Percentiles rank a stretch among this genome's conserved stretches.
These are phyloP conservation scores for Ditula angustiorana DNA, from an alignment of 2,888 invertebrate genomes.

Conservation along the genomic window DNA sequence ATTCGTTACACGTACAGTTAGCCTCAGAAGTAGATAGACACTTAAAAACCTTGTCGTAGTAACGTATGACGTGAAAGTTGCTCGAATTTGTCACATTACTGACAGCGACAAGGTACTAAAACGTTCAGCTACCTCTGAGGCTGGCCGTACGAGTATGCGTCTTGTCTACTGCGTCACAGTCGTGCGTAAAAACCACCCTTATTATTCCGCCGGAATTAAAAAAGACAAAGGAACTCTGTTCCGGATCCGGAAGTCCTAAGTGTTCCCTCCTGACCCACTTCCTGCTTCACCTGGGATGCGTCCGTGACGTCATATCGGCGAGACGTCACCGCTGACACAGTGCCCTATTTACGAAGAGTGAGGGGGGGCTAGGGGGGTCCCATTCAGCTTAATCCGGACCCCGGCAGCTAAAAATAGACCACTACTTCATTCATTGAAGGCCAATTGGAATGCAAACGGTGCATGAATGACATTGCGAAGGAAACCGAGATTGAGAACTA, in stretches of 20 bases:
- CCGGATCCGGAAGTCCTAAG: slow-evolving; percentile 1
- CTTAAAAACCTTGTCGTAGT: too few relatives aligned
- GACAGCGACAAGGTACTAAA: too few relatives aligned
- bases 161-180: too few relatives aligned
- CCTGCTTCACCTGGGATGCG: slow-evolving; percentile 40
- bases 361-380: slow-evolving; percentile 59
- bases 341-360: slow-evolving; percentile 66
- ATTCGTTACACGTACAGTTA: too few relatives aligned
- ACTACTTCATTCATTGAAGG: slow-evolving; percentile 76
- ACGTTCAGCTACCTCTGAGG: too few relatives aligned
- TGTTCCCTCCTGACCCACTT: slow-evolving; percentile 34
- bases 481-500: not conserved
- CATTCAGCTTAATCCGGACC: slow-evolving; percentile 73
- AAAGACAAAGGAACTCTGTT: slow-evolving; percentile 27
- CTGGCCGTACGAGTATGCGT: too few relatives aligned
- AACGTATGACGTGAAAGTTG: too few relatives aligned
- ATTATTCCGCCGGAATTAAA: slow-evolving; percentile 24
- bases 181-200: slow-evolving; percentile 15
- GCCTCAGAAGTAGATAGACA: too few relatives aligned
- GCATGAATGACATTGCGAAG: slow-evolving; percentile 28
- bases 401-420: slow-evolving; percentile 69
- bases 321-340: slow-evolving; percentile 76
- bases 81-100: too few relatives aligned
- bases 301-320: slow-evolving; percentile 66
- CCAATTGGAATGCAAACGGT: slow-evolving; percentile 43